Evolutionary conservation across 2,113 vertebrate species (phyloP), one percentile per base, ranked within the genome.

Genomic region (Mesitornis unicolor): DNA sequence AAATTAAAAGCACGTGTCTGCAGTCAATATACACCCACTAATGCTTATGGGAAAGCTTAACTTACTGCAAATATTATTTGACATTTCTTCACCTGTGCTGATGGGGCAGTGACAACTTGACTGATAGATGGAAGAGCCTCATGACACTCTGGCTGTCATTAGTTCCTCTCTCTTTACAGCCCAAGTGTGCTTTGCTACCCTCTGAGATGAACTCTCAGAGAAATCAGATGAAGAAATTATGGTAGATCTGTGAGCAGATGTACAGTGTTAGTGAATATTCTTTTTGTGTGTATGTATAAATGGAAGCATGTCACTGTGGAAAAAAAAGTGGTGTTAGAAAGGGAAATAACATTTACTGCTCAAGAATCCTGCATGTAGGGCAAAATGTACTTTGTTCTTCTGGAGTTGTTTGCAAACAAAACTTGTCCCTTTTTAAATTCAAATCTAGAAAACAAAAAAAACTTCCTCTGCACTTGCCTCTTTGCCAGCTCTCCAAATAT

Each of bases 41-140:
- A 69, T 20, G 15, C 59, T 80, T 85, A 22, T 6, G 38, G 47
- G 36, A 96, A 76, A 77, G 53, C 42, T 85, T 76, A 83, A 35
- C 67, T 90, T 86, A 40, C 71, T 74, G 71, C 57, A 80, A 73
- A 83, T 69, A 25, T 61, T 88, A 63, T 94, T 94, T 96, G 88
- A 78, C 48, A 14, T 88, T 96, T 93, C 82, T 38, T 94, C 76
- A 77, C 38, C 50, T 84, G 13, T 63, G 26, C 53, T 86, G 93
- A 92, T 88, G 64, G 59, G 33, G n/a, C 57, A 84, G 36, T 74
- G 75, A 86, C 75, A 91, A 25, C 67, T 57, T 93, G 67, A 88
- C 61, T 84, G 85, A 86, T 54, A 67, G 63, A 54, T 80, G 33
- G 63, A 90, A 81, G n/a, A 26, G 47, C 51, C 75, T 73, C 4